A percentile compares a stretch with the other conserved stretches of the same genome.
Conservation (phyloP, 2,797 vertebrate species). For the Odontamblyopus rebecca region DNA sequence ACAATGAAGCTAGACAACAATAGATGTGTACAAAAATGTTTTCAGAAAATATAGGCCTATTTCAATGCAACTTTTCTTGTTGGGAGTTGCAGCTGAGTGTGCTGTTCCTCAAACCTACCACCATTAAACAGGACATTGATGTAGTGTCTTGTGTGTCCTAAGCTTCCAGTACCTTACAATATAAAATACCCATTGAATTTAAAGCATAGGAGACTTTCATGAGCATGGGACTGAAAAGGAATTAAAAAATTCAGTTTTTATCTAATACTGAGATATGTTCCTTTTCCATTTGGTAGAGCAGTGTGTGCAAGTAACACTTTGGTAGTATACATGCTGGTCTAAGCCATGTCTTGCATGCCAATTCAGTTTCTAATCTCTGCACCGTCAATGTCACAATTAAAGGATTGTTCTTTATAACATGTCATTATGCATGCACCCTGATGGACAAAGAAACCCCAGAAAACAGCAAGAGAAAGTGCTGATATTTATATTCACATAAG, state of each 20-base stretch:
- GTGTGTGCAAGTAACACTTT: constrained; percentile 63
- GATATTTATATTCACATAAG: constrained; percentile 77
- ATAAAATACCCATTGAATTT: constrained; percentile 28
- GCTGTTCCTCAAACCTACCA: constrained; percentile 9
- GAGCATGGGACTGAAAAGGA: constrained; percentile 29
- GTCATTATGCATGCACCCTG: constrained; percentile 75
- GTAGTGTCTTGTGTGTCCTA: constrained; percentile 50
- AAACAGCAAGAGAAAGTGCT: constrained; percentile 77
- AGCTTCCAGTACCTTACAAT: constrained; percentile 25
- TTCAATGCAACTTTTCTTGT: constrained; percentile 33
- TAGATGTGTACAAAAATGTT: constrained; percentile 51
- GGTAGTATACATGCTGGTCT: constrained; percentile 74
- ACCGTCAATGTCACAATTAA: constrained; percentile 54
- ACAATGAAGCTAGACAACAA: constrained; percentile 42
- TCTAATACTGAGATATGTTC: constrained; percentile 51
- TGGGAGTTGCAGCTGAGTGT: constrained; percentile 19
- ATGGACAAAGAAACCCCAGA: constrained; percentile 61
- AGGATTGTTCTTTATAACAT: constrained; percentile 73
- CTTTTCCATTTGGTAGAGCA: constrained; percentile 49
- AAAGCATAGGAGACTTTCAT: constrained; percentile 20
- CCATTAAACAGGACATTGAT: constrained; percentile 16
- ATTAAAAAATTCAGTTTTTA: constrained; percentile 34
- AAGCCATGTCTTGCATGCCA: constrained; percentile 47
- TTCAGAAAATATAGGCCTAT: constrained; percentile 49
- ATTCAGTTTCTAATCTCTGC: constrained; percentile 50